These are phyloP conservation scores for Peromyscus melanophrys DNA, from an alignment of 2,797 vertebrate genomes.

Conservation along the genomic window DNA sequence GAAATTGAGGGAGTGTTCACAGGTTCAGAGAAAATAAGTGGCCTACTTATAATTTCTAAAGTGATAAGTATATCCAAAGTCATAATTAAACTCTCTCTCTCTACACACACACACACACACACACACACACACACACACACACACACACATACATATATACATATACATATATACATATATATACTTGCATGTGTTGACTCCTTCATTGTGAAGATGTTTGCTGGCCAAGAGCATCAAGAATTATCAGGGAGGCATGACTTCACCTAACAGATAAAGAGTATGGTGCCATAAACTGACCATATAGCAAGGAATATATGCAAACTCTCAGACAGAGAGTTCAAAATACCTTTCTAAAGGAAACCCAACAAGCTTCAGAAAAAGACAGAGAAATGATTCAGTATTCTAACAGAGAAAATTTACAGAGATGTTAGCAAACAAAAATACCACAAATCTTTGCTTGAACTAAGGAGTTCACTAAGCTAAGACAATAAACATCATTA, in stretches of 20 bases:
- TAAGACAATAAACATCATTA: background rate
- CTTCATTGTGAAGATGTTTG: background rate
- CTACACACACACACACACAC: too few species aligned
- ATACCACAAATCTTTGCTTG: background rate
- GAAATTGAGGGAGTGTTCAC: background rate
- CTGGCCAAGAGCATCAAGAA: background rate
- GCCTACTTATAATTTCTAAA: background rate
- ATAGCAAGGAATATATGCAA: background rate
- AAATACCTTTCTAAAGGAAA: background rate
- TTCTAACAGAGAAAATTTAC: background rate
- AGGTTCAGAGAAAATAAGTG: background rate
- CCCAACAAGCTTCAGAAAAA: background rate
- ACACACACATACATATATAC: too few species aligned
- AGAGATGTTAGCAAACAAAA: background rate
- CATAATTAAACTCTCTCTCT: background rate
- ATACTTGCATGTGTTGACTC: background rate
- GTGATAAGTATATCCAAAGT: background rate
- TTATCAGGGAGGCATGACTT: background rate
- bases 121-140: too few species aligned
- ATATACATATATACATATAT: too few species aligned
- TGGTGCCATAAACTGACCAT: background rate
- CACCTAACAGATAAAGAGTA: background rate
- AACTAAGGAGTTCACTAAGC: background rate
- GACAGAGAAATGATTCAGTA: background rate
- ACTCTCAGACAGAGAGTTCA: background rate